These are phyloP conservation scores for Drosophila helvetica DNA, from an alignment of 2,888 invertebrate species.

Conservation along the genomic window DNA sequence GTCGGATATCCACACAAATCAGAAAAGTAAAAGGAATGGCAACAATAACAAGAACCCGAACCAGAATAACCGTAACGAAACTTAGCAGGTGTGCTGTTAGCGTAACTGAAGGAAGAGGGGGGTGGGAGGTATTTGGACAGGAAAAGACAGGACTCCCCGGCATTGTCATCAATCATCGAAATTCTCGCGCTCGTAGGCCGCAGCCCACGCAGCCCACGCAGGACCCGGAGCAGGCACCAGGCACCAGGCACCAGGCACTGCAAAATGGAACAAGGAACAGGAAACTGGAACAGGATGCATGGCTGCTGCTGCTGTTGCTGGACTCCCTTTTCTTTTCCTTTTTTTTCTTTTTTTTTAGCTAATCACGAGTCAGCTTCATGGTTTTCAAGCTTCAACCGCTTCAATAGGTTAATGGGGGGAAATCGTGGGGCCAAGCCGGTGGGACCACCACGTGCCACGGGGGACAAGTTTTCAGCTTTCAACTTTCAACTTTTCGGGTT, in stretches of 20 bases:
- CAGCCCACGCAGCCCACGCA: conserved; percentile 29
- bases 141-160: conserved; percentile 36
- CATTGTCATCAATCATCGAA: conserved; percentile 52
- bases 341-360: conserved; percentile 5
- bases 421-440: not conserved
- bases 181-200: conserved; percentile 36
- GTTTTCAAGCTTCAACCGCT: conserved; percentile 33
- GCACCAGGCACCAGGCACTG: not conserved
- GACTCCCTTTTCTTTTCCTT: conserved; percentile 8
- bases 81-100: conserved; percentile 46
- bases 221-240: not conserved
- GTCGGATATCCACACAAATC: conserved; percentile 52
- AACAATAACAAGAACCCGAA: conserved; percentile 3
- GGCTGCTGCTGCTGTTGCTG: conserved; percentile 17
- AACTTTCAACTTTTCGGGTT: not conserved
- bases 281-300: conserved; percentile 4
- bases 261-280: conserved; percentile 11
- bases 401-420: conserved; percentile 30
- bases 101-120: conserved; percentile 3
- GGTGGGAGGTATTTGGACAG: conserved; percentile 7
- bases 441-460: not conserved
- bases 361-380: conserved; percentile 31
- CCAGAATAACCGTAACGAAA: conserved; percentile 31
- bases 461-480: not conserved
- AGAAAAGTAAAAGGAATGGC: conserved; percentile 41